These are phyloP conservation scores for Misgurnus mizolepis DNA, from an alignment of 2,113 vertebrate species.

Conservation along the genomic window DNA sequence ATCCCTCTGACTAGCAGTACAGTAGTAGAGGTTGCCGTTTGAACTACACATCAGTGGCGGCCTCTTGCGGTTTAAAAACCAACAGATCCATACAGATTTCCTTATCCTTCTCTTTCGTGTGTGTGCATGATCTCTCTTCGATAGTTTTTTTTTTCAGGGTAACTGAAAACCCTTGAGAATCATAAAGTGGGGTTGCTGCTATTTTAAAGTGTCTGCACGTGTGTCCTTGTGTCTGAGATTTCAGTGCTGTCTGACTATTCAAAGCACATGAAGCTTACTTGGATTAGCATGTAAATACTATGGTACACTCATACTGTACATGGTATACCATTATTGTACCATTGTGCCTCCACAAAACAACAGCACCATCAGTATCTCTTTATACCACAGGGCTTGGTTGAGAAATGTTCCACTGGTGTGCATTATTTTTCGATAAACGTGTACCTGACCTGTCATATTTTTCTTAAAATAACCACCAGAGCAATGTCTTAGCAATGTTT, in stretches of 20 bases:
- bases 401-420: too few relatives aligned
- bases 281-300: too few relatives aligned
- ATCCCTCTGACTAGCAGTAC: background rate
- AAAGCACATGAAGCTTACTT: background rate
- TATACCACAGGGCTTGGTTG: too few relatives aligned
- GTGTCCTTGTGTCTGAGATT: constrained; percentile 16
- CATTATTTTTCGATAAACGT: too few relatives aligned
- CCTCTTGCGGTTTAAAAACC: background rate
- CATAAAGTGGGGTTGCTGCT: background rate
- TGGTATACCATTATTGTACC: too few relatives aligned
- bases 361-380: too few relatives aligned
- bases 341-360: too few relatives aligned
- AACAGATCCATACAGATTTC: constrained; percentile 15
- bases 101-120: background rate
- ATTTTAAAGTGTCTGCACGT: background rate
- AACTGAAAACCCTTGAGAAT: constrained; percentile 9
- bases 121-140: constrained; percentile 1
- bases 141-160: background rate
- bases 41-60: constrained; percentile 2
- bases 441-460: too few relatives aligned
- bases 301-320: too few relatives aligned
- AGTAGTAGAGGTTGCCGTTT: background rate
- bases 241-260: background rate
- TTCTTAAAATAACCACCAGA: too few relatives aligned
- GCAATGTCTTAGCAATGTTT: too few relatives aligned